A percentile compares a stretch with the other conserved stretches of the same genome.
Evolutionary conservation across 2,113 vertebrate species (phyloP).

Genomic region (Myodes glareolus): DNA sequence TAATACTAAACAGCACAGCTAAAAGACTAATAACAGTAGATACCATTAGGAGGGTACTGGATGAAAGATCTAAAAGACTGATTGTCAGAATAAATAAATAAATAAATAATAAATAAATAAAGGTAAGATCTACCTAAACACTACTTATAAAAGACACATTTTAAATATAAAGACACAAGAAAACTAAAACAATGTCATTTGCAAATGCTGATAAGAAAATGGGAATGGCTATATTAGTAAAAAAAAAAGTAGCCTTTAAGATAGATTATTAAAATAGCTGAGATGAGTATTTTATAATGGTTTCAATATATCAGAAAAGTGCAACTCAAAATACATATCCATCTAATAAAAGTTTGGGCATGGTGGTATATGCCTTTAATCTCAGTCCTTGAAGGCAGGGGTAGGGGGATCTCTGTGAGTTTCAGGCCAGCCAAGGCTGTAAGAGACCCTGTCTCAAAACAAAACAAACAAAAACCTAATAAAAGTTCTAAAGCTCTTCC

Average conservation of each 20-base stretch:
- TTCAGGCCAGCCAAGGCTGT: background rate
- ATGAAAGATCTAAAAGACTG: background rate
- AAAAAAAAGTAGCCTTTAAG: constrained; percentile 10
- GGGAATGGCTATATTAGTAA: background rate
- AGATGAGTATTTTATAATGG: background rate
- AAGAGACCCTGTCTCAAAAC: background rate
- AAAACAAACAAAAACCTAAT: background rate
- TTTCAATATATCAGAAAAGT: background rate
- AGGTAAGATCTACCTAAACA: background rate
- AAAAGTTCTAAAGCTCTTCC: background rate
- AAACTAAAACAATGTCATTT: background rate
- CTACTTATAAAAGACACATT: constrained; percentile 7
- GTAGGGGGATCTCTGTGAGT: background rate
- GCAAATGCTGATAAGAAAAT: background rate
- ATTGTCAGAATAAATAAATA: background rate
- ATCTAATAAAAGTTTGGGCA: background rate
- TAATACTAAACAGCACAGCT: constrained; percentile 30
- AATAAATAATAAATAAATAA: too few species aligned
- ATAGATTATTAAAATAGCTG: constrained; percentile 35
- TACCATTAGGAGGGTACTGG: background rate
- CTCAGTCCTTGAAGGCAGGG: background rate
- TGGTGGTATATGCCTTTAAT: background rate
- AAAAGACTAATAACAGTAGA: background rate
- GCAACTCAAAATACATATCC: background rate
- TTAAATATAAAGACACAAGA: constrained; percentile 2